Evolutionary conservation across 2,113 vertebrate genomes (phyloP), one percentile per base, ranked within the genome.

Genomic region (Notechis scutatus): DNA sequence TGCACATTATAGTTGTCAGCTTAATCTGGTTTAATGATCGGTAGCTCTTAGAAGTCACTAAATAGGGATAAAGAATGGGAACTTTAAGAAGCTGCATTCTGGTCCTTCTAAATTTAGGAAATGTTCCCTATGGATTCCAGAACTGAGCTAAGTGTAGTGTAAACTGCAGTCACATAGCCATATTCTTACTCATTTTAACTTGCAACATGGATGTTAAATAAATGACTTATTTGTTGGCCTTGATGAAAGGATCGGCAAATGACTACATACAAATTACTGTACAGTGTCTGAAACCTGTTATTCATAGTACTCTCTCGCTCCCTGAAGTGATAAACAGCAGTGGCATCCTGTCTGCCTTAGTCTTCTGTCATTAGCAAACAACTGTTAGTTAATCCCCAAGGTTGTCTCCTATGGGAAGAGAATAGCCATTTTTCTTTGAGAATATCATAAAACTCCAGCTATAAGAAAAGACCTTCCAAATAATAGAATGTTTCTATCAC

Each of bases 351-450:
- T 4, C 59, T 91, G 85, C 45, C 89, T 96, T 57, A 42, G 93
- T 61, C 92, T 93, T 95, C 88, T 89, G 92, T 93, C 88, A 90
- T 81, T 94, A 94, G 64, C 0, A 5, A 95, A 91, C 96, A 95
- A 94, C 93, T 96, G 94, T 94, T 90, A 54, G 34, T 69, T 96
- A 95, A 96, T 96, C 92, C 92, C 85, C 23, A 7, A 55, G 92
- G 92, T 88, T 92, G 45, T 55, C 47, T 55, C 57, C 0, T 0
- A 1, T 0, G 7, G 87, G 94, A 81, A 55, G 92, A 95, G 56
- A 93, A 90, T 54, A 55, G 93, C 47, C 91, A 88, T 69, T 1
- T 4, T 94, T 87, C 64, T 94, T 94, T 91, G 92, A 95, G 96
- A 87, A 12, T 94, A 94, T 96, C 6, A 87, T 85, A 92, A 96